These are phyloP conservation scores for Apodemus speciosus DNA, from an alignment of 2,113 vertebrate species.

Conservation along the genomic window DNA sequence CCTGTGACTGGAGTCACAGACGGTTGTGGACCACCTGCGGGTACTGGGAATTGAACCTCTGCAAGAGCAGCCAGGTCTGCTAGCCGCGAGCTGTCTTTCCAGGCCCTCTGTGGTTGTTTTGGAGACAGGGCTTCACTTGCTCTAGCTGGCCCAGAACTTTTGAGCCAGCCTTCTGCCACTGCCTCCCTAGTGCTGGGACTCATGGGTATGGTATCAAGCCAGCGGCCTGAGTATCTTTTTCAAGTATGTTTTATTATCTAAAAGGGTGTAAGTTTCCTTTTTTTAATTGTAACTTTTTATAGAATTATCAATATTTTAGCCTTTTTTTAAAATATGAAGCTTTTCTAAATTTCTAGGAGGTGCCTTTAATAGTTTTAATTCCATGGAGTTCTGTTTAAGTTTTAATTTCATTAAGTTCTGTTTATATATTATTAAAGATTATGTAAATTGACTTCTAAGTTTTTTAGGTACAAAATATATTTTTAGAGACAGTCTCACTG, in stretches of 20 bases:
- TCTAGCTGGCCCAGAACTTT: not conserved
- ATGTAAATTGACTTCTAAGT: not conserved
- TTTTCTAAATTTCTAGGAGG: conserved; percentile 7
- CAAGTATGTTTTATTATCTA: conserved; percentile 10
- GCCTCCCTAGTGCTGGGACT: not conserved
- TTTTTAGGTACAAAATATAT: not conserved
- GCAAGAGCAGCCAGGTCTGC: not conserved
- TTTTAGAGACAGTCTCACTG: not conserved
- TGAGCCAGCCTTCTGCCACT: not conserved
- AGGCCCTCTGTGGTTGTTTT: not conserved
- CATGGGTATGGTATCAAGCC: not conserved
- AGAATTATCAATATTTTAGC: not conserved
- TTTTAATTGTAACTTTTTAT: not conserved
- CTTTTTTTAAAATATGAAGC: not conserved
- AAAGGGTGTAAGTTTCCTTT: not conserved
- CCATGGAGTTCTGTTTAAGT: not conserved
- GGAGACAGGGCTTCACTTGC: not conserved
- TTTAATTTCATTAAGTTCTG: not conserved
- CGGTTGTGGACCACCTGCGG: not conserved
- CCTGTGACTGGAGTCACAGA: not conserved
- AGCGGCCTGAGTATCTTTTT: not conserved
- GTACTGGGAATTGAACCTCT: not conserved
- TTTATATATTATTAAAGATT: not conserved
- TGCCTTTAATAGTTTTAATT: not conserved
- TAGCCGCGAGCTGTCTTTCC: not conserved